Conservation (phyloP, 2,888 invertebrate genomes). For the Dyspetes luteomarginatus region DNA sequence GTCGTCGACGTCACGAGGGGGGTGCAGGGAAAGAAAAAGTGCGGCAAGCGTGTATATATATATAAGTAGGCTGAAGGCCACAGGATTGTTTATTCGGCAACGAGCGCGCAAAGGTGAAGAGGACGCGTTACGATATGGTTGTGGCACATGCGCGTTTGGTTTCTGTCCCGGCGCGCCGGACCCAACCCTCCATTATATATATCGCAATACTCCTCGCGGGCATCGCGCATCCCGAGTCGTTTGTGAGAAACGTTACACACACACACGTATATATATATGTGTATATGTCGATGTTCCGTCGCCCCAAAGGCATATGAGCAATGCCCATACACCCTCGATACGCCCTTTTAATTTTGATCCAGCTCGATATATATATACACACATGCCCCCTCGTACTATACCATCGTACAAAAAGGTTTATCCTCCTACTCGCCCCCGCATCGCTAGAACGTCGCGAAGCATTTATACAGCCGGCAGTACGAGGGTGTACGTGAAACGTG, state of each 20-base stretch:
- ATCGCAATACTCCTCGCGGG: conserved; percentile 40
- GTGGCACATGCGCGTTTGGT: conserved; percentile 43
- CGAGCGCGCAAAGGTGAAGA: too few species aligned
- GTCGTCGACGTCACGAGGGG: not conserved
- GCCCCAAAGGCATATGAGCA: too few species aligned
- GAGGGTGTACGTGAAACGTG: conserved; percentile 54
- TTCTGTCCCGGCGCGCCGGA: conserved; percentile 53
- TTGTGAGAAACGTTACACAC: not conserved
- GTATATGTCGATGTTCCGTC: too few species aligned
- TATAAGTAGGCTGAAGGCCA: conserved; percentile 22
- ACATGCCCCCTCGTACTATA: not conserved
- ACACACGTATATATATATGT: not conserved
- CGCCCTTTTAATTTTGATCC: too few species aligned
- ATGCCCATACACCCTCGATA: too few species aligned
- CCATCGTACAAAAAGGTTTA: not conserved
- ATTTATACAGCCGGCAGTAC: conserved; percentile 60
- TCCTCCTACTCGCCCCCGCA: conserved; percentile 15
- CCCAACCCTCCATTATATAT: conserved; percentile 47
- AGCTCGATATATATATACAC: too few species aligned
- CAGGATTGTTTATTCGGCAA: conserved; percentile 53
- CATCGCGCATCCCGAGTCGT: not conserved
- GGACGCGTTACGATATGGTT: conserved; percentile 21
- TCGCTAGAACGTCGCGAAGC: conserved; percentile 31
- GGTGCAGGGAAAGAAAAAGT: not conserved
- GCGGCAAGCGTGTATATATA: not conserved